These are phyloP conservation scores for Erpobdella octoculata DNA, from an alignment of 2,888 invertebrate genomes.

Conservation along the genomic window DNA sequence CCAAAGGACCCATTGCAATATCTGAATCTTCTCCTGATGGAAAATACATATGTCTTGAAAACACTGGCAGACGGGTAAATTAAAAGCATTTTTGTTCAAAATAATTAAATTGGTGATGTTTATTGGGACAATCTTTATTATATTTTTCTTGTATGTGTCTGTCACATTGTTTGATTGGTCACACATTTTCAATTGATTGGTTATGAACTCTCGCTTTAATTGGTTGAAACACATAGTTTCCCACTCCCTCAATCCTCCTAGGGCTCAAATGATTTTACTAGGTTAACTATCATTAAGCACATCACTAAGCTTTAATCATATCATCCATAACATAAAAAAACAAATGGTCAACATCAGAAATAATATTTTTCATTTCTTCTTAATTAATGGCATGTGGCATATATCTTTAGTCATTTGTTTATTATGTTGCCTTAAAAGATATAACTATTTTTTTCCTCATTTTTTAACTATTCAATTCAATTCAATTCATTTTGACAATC, in stretches of 20 bases:
- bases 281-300: too few relatives aligned
- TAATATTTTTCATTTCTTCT: background rate
- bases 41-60: constrained; percentile 54
- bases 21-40: constrained; percentile 53
- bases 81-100: background rate
- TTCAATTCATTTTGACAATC: too few relatives aligned
- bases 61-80: constrained; percentile 50
- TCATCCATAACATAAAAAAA: background rate
- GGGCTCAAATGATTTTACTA: too few relatives aligned
- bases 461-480: too few relatives aligned
- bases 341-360: background rate
- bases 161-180: too few relatives aligned
- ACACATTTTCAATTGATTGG: too few relatives aligned
- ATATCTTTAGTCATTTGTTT: background rate
- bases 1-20: constrained; percentile 32
- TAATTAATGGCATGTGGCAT: too few relatives aligned
- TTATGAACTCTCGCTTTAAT: too few relatives aligned
- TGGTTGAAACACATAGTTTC: too few relatives aligned
- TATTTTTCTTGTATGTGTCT: too few relatives aligned
- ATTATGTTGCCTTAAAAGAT: background rate
- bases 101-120: background rate
- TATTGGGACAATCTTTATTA: background rate
- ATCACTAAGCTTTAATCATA: background rate
- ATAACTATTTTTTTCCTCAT: too few relatives aligned
- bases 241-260: too few relatives aligned